These are phyloP conservation scores for Hypercompe scribonia DNA, from an alignment of 2,888 invertebrate genomes.

Conservation along the genomic window DNA sequence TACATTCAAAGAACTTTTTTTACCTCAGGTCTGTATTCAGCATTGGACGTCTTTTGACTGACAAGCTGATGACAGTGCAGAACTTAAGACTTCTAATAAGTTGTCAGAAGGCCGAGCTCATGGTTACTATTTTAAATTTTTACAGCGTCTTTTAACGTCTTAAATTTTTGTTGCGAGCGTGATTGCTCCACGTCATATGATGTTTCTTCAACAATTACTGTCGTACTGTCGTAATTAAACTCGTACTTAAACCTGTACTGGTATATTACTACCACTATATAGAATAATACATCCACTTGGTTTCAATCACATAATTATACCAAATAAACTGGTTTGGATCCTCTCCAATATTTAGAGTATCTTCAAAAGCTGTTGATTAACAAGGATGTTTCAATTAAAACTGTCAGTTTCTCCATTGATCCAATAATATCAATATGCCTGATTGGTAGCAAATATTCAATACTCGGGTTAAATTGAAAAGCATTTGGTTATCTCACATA, in stretches of 20 bases:
- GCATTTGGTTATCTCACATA: conserved; percentile 25
- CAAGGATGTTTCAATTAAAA: conserved; percentile 68
- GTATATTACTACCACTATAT: background rate
- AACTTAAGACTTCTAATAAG: too few relatives aligned
- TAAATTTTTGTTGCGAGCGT: too few relatives aligned
- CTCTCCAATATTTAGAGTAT: conserved; percentile 38
- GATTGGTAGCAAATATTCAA: conserved; percentile 69
- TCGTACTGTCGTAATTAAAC: background rate
- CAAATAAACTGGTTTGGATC: conserved; percentile 22
- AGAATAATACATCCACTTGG: background rate
- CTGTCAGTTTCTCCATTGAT: conserved; percentile 72
- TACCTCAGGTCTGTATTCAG: too few relatives aligned
- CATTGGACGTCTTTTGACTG: too few relatives aligned
- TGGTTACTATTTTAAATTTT: too few relatives aligned
- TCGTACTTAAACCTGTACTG: background rate
- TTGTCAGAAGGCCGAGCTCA: too few relatives aligned
- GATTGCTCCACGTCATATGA: too few relatives aligned
- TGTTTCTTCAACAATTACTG: too few relatives aligned
- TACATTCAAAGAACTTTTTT: too few relatives aligned
- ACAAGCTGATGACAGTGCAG: too few relatives aligned
- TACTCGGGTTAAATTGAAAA: conserved; percentile 56
- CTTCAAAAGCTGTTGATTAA: conserved; percentile 52
- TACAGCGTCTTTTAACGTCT: too few relatives aligned
- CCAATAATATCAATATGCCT: conserved; percentile 65
- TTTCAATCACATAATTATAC: conserved; percentile 17